Evolutionary conservation across 2,888 invertebrate genomes (phyloP).

Genomic region (Dimorphilus gyrociliatus): DNA sequence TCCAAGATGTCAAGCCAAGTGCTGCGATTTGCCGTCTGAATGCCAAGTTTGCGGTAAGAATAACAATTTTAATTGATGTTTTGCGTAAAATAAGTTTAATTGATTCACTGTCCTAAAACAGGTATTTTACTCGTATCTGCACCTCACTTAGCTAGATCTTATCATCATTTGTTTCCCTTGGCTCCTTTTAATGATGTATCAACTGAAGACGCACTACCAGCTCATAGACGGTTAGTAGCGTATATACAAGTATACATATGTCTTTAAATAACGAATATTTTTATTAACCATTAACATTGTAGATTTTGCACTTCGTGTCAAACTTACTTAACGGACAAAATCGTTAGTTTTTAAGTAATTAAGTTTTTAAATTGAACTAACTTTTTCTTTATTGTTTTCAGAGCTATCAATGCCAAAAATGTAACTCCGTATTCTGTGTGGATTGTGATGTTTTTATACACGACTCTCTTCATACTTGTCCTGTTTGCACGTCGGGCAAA

Average conservation of each 20-base stretch:
- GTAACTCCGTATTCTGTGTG: constrained; percentile 64
- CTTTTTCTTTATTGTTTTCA: constrained; percentile 35
- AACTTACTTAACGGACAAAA: constrained; percentile 5
- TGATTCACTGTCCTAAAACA: too few species aligned
- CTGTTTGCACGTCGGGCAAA: constrained; percentile 77
- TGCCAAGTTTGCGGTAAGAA: constrained; percentile 66
- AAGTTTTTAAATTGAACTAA: not conserved
- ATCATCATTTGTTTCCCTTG: constrained; percentile 90
- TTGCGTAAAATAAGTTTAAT: too few species aligned
- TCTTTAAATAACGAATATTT: not conserved
- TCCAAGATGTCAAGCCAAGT: constrained; percentile 80
- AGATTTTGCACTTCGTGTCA: constrained; percentile 9
- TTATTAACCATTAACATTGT: not conserved
- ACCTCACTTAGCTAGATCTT: constrained; percentile 88
- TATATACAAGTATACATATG: too few species aligned
- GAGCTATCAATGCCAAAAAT: constrained; percentile 65
- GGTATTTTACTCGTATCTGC: constrained; percentile 86
- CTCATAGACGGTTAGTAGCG: constrained; percentile 43
- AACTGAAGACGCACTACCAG: not conserved
- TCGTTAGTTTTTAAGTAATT: constrained; percentile 2
- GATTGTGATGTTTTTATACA: constrained; percentile 91
- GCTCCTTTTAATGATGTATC: constrained; percentile 59
- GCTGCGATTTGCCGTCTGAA: constrained; percentile 92
- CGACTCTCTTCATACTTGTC: constrained; percentile 83
- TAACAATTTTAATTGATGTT: too few species aligned